Conservation (phyloP, 2,888 invertebrate species). For the Loripinus fragilis region DNA sequence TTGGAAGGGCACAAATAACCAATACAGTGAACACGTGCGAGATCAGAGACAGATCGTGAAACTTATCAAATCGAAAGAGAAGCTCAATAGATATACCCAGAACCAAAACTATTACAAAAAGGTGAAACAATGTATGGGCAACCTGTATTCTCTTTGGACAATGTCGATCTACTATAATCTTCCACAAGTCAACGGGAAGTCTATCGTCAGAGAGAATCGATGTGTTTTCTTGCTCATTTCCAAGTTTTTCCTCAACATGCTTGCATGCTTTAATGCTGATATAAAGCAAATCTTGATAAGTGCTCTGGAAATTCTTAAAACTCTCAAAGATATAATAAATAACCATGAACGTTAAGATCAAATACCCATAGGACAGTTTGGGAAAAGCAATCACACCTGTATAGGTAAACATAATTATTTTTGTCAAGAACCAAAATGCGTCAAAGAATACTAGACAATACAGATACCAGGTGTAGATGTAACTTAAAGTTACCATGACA, state of each 20-base stretch:
- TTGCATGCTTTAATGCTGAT: conserved; percentile 34
- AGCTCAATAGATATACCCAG: conserved; percentile 38
- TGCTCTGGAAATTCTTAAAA: conserved; percentile 24
- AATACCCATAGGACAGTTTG: conserved; percentile 41
- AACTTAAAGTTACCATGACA: conserved; percentile 11
- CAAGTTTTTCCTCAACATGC: conserved; percentile 11
- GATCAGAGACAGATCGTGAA: conserved; percentile 45
- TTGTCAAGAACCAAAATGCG: conserved; percentile 48
- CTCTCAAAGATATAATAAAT: conserved; percentile 48
- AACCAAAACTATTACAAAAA: conserved; percentile 23
- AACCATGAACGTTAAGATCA: conserved; percentile 43
- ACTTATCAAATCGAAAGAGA: conserved; percentile 42
- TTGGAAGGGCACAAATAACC: conserved; percentile 47
- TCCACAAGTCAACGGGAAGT: conserved; percentile 30
- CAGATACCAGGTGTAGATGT: conserved; percentile 45
- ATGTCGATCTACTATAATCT: conserved; percentile 29
- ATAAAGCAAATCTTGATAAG: conserved; percentile 33
- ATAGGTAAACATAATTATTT: conserved; percentile 51
- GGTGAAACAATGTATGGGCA: conserved; percentile 32
- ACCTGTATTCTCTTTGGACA: conserved; percentile 41
- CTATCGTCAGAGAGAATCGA: conserved; percentile 26
- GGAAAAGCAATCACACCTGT: conserved; percentile 48
- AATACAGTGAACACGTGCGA: conserved; percentile 52
- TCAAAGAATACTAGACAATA: conserved; percentile 49
- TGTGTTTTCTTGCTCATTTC: background rate